Base-by-base conservation (phyloP, 2,888 invertebrate genomes). In the Alentia gelatinosa region DNA sequence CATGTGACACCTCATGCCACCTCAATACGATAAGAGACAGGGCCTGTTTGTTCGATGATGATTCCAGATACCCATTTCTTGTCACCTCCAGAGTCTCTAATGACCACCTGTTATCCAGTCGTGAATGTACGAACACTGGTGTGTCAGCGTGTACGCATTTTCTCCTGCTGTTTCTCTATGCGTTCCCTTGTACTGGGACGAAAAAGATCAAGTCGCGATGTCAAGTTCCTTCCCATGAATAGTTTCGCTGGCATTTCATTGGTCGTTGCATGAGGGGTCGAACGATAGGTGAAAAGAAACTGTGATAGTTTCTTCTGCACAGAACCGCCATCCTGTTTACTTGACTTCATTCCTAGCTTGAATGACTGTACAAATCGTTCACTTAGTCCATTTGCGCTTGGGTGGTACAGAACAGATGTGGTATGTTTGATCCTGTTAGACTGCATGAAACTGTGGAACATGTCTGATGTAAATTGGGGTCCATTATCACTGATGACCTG, bases 401-500 rank as follows among this genome's bases (percentile, higher is more conserved):
- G 89, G 68, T 89, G 89, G 89, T 63, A 89, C 19, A 68, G 89
- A 35, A 37, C 19, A 1, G 35, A 50, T 0, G 63, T 56, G 12
- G 39, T 79, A 68, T 93, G 92, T 26, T 63, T 15, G 37, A 93
- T 94, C 7, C 92, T 92, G 89, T 92, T 92, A 15, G 89, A 23
- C 40, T 68, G 37, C 35, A 92, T 89, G 86, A 93, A 93, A n/a
- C 50, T 23, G 15, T 90, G 23, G 56, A 94, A 93, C 74, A 93
- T 93, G 4, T 90, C 89, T 89, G 92, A 92, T 12, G 89, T 91
- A 90, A 94, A 94, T 39, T 84, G 79, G n/a, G 92, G 74, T 26
- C 91, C 93, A 92, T 93, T 94, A 74, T 94, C 94, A 0, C 89
- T 90, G 5, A 93, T 93, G 19, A 94, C 26, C 19, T 89, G 91